Conservation (phyloP, 1,140 invertebrate genomes). For the Calosoma granatense region DNA sequence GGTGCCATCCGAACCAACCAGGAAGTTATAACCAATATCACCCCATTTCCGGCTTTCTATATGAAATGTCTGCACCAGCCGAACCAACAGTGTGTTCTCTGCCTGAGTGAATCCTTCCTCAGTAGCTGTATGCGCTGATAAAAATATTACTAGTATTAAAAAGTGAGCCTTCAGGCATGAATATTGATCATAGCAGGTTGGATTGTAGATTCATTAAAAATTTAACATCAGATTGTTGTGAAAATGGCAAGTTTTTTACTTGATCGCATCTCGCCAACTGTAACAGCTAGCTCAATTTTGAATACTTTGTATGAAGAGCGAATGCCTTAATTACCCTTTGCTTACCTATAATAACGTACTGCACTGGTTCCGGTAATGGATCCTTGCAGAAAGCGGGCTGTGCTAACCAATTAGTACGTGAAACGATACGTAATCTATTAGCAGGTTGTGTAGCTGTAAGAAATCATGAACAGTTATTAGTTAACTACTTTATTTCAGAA, state of each 20-base stretch:
- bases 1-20: slow-evolving; percentile 54
- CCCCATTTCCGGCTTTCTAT: slow-evolving; percentile 35
- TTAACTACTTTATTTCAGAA: too few species aligned
- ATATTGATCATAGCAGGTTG: too few species aligned
- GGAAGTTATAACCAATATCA: slow-evolving; percentile 52
- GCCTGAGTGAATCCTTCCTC: slow-evolving; percentile 23
- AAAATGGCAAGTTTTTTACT: too few species aligned
- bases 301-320: too few species aligned
- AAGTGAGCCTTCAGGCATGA: too few species aligned
- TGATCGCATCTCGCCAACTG: too few species aligned
- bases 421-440: slow-evolving; percentile 16
- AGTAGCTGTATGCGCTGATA: slow-evolving; percentile 33
- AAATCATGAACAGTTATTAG: too few species aligned
- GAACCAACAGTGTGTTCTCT: slow-evolving; percentile 30
- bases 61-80: slow-evolving; percentile 41
- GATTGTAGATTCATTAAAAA: too few species aligned
- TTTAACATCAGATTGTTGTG: too few species aligned
- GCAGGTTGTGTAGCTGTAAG: slow-evolving; percentile 4
- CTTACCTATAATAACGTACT: slow-evolving; percentile 34
- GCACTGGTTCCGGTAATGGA: slow-evolving; percentile 24
- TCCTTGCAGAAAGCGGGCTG: slow-evolving; percentile 27
- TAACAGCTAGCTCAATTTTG: too few species aligned
- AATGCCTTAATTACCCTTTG: too few species aligned
- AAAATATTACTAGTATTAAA: slow-evolving; percentile 7
- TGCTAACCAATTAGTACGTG: slow-evolving; percentile 31